Evolutionary conservation across 2,113 vertebrate genomes (phyloP).

Genomic region (Geococcyx californianus): DNA sequence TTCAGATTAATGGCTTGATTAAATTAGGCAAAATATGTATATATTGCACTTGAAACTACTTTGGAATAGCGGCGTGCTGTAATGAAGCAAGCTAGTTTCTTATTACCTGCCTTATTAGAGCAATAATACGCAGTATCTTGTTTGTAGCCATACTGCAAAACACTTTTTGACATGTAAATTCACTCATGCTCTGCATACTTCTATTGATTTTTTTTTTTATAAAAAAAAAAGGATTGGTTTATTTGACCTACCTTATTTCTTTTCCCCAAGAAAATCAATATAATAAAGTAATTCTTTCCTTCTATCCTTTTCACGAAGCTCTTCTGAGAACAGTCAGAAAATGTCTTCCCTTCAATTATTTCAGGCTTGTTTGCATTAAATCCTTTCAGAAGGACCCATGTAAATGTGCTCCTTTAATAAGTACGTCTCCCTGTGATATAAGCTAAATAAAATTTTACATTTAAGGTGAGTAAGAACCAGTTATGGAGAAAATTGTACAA

Average conservation of each 20-base stretch:
- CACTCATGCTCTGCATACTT: constrained; percentile 68
- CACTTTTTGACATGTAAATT: constrained; percentile 87
- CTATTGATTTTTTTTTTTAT: constrained; percentile 75
- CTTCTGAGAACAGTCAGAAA: constrained; percentile 84
- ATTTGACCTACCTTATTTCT: constrained; percentile 86
- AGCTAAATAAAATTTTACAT: constrained; percentile 92
- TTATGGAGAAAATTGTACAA: constrained; percentile 93
- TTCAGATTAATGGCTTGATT: constrained; percentile 58
- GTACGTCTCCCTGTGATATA: constrained; percentile 82
- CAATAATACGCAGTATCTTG: constrained; percentile 65
- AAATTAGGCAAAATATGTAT: constrained; percentile 36
- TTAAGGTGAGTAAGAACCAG: constrained; percentile 90
- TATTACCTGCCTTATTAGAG: constrained; percentile 69
- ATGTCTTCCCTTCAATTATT: constrained; percentile 92
- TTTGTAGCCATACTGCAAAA: constrained; percentile 81
- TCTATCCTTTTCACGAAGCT: constrained; percentile 85
- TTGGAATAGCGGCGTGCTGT: neutral
- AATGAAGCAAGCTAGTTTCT: constrained; percentile 42
- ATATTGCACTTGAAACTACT: neutral
- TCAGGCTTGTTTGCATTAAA: constrained; percentile 90
- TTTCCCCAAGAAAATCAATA: constrained; percentile 86
- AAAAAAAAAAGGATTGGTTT: constrained; percentile 83
- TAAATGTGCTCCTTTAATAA: constrained; percentile 83
- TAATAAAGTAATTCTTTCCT: constrained; percentile 91
- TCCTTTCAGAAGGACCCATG: constrained; percentile 76